Base-by-base conservation (phyloP, 2,113 vertebrate genomes). In the Pseudopipra pipra region DNA sequence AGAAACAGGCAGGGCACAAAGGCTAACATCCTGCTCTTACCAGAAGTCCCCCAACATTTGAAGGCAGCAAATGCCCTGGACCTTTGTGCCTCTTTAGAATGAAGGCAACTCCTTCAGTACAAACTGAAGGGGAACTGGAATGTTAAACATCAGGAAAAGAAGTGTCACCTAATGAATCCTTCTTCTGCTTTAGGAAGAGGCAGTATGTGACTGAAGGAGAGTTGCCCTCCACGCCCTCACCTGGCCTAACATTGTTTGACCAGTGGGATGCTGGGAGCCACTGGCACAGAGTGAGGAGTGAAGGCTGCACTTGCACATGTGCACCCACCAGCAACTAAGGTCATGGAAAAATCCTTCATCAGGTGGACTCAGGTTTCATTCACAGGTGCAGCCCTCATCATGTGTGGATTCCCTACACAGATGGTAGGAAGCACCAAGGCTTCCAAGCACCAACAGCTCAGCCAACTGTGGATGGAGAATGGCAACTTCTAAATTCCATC, bases 381-480 rank as follows among this genome's bases (percentile, higher is more conserved):
- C 86, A 52, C 87, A 96, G 79, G 72, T 84, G 82, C 85, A 79
- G 82, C 58, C 87, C 67, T 47, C n/a, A 31, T 22, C 24, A 1
- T 10, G 35, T 73, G 74, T 63, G 93, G 85, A 90, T 89, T 62
- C 93, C 81, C 94, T 67, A 15, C 65, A 41, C 93, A 96, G 88
- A 95, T 89, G 88, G 95, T 56, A 90, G 72, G 44, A 83, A 90
- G 83, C 76, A 95, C 44, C 93, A 87, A 70, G 33, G 72, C 85
- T 96, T 94, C 93, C 94, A 93, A 94, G 76, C 79, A 86, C 68
- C 95, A 93, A 93, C 86, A 92, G 93, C 95, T 90, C 86, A 92
- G 94, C 66, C 92, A 96, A 90, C 90, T 90, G 90, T 35, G 93
- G 83, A 81, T 84, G 73, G 92, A 91, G 80, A 90, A 86, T 3